These are phyloP conservation scores for Leptarthrus brevirostris DNA, from an alignment of 2,888 invertebrate species.

Conservation along the genomic window DNA sequence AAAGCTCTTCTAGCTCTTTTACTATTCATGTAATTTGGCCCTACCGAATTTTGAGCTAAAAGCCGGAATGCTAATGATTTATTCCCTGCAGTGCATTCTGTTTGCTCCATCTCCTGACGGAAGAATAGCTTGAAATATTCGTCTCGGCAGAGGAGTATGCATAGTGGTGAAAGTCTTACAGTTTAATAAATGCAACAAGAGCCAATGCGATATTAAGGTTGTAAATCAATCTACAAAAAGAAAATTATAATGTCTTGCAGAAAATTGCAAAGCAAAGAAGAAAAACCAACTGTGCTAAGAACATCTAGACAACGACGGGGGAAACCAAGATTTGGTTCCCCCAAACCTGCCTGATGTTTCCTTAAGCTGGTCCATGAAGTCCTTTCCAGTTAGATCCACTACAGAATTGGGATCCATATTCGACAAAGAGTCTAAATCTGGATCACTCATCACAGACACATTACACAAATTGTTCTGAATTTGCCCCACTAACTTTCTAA, in stretches of 20 bases:
- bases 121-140: not conserved
- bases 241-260: not conserved
- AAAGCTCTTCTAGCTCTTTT: not conserved
- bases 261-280: too few relatives aligned
- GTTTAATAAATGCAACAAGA: not conserved
- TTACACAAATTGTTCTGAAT: conserved; percentile 85
- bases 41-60: not conserved
- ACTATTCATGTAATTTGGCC: not conserved
- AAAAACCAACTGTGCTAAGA: not conserved
- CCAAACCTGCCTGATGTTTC: conserved; percentile 83
- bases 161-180: not conserved
- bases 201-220: not conserved
- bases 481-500: conserved; percentile 81
- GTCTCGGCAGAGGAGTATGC: not conserved
- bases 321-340: not conserved
- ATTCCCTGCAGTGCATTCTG: not conserved
- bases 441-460: conserved; percentile 84
- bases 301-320: conserved; percentile 2
- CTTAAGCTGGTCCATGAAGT: conserved; percentile 73
- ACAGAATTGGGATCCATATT: conserved; percentile 92
- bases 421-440: conserved; percentile 84
- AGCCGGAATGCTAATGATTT: not conserved
- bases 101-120: not conserved
- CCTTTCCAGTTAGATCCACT: conserved; percentile 82
- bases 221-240: not conserved